Conservation (phyloP, 2,888 invertebrate genomes). For the Amblyjoppa proteus region DNA sequence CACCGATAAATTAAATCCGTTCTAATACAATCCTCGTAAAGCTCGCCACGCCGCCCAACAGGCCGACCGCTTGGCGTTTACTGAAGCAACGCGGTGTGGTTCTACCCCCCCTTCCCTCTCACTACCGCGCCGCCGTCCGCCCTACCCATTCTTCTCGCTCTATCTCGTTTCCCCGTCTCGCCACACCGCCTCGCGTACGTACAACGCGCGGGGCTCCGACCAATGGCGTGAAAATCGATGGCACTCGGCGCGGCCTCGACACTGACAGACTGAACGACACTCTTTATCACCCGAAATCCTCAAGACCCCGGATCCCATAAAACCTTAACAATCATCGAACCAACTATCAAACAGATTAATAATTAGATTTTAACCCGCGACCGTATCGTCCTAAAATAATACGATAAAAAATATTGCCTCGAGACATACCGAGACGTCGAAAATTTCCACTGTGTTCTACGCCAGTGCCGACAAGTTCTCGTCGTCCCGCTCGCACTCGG, state of each 20-base stretch:
- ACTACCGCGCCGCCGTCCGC: slow-evolving; percentile 32
- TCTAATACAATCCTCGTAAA: slow-evolving; percentile 64
- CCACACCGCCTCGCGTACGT: slow-evolving; percentile 34
- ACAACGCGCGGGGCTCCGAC: slow-evolving; percentile 22
- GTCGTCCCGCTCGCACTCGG: slow-evolving; percentile 20
- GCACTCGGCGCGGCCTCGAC: slow-evolving; percentile 32
- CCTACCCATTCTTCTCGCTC: slow-evolving; percentile 20
- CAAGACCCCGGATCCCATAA: not conserved
- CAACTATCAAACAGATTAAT: not conserved
- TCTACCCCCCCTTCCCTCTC: slow-evolving; percentile 42
- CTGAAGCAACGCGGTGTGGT: slow-evolving; percentile 71
- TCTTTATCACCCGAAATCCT: not conserved
- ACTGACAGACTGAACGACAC: slow-evolving; percentile 8
- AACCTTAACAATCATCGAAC: not conserved
- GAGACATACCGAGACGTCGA: not conserved
- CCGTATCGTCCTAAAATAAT: not conserved
- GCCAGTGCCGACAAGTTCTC: slow-evolving; percentile 50
- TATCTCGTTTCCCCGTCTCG: slow-evolving; percentile 19
- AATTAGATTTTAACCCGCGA: not conserved
- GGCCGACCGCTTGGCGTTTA: slow-evolving; percentile 75
- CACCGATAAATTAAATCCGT: slow-evolving; percentile 65
- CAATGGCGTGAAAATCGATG: slow-evolving; percentile 65
- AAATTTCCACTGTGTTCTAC: slow-evolving; percentile 41
- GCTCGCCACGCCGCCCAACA: slow-evolving; percentile 68
- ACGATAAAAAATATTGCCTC: not conserved